Percentiles rank a stretch among this genome's conserved stretches.
These are phyloP conservation scores for Acridotheres tristis DNA, from an alignment of 2,797 vertebrate genomes.

Conservation along the genomic window DNA sequence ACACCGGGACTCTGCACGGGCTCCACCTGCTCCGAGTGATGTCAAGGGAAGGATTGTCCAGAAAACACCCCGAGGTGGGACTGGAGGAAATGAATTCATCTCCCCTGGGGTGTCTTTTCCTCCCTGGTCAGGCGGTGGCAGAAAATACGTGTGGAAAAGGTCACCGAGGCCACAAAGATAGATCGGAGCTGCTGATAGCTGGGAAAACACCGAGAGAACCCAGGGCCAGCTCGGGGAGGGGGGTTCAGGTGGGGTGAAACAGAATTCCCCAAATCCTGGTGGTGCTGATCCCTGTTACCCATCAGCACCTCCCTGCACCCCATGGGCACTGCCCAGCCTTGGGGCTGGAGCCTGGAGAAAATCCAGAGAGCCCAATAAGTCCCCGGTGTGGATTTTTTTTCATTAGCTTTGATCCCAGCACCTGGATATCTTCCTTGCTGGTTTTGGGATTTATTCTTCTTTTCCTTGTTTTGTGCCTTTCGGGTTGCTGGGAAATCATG, in stretches of 20 bases:
- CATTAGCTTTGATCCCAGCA: background rate
- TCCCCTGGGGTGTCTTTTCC: background rate
- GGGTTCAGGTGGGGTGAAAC: fast-evolving
- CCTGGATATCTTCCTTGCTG: background rate
- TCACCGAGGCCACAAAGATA: background rate
- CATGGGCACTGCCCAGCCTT: fast-evolving
- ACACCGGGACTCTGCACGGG: fast-evolving
- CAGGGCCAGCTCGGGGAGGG: fast-evolving
- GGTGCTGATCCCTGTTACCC: fast-evolving
- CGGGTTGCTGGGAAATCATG: fast-evolving
- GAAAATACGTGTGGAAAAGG: background rate
- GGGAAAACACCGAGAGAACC: background rate
- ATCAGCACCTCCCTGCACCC: background rate
- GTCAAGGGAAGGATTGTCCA: background rate
- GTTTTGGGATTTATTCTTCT: background rate
- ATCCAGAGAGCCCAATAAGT: background rate
- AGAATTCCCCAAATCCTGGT: background rate
- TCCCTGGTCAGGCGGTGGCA: background rate
- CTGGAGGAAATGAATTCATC: background rate
- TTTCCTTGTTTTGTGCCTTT: background rate
- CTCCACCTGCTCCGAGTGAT: fast-evolving
- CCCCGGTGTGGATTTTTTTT: background rate
- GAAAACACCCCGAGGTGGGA: background rate
- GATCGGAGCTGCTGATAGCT: background rate
- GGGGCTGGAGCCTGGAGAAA: background rate